Evolutionary conservation across 2,888 invertebrate genomes (phyloP).

Genomic region (Thera obeliscata): DNA sequence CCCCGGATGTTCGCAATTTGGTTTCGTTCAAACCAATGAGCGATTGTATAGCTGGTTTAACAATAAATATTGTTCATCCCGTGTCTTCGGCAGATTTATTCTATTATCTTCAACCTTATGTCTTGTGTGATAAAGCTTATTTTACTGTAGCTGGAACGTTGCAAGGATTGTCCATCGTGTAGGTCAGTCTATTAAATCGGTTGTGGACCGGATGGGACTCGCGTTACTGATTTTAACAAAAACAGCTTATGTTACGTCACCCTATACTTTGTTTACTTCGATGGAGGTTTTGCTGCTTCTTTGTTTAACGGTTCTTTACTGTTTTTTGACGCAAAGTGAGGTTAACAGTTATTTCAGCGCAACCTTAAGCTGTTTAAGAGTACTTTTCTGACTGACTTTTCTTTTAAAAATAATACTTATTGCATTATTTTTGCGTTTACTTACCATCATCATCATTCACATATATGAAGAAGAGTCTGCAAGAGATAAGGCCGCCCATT

Average conservation of each 20-base stretch:
- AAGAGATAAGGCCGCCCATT: too few relatives aligned
- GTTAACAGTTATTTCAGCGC: too few relatives aligned
- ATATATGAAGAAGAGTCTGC: too few relatives aligned
- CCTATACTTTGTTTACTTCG: constrained; percentile 58
- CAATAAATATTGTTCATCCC: constrained; percentile 82
- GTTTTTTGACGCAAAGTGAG: background rate
- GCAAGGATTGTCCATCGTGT: constrained; percentile 68
- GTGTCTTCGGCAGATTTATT: constrained; percentile 48
- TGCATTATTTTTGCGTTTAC: too few relatives aligned
- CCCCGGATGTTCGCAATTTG: constrained; percentile 82
- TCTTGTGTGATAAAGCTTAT: background rate
- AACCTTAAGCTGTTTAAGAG: too few relatives aligned
- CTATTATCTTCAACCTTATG: constrained; percentile 39
- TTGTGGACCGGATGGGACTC: constrained; percentile 73
- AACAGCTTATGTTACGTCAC: constrained; percentile 75
- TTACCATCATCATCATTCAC: too few relatives aligned
- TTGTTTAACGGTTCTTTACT: constrained; percentile 28
- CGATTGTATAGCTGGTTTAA: constrained; percentile 75
- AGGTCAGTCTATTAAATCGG: constrained; percentile 81
- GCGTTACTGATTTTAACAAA: constrained; percentile 77
- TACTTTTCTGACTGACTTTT: too few relatives aligned
- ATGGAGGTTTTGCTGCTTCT: constrained; percentile 48
- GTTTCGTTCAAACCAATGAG: constrained; percentile 79
- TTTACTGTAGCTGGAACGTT: constrained; percentile 47
- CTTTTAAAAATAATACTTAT: too few relatives aligned